A percentile compares a stretch with the other conserved stretches of the same genome.
Conservation (phyloP, 1,140 invertebrate species). For the Ruditapes philippinarum region DNA sequence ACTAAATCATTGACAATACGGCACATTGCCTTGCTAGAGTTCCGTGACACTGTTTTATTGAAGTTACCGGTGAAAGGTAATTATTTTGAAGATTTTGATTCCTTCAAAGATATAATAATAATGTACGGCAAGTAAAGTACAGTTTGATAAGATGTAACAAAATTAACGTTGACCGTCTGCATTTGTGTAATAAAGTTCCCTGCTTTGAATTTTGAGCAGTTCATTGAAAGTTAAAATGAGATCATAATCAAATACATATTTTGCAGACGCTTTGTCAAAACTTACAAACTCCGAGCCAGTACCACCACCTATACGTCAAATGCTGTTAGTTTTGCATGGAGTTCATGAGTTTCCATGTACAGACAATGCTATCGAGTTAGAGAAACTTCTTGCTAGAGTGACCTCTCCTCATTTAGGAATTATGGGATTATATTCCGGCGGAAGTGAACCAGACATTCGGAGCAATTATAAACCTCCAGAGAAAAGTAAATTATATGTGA, state of each 20-base stretch:
- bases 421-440: slow-evolving; percentile 55
- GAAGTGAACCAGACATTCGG: slow-evolving; percentile 58
- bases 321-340: slow-evolving; percentile 49
- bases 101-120: no score
- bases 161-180: no score
- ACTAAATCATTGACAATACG: slow-evolving; percentile 38
- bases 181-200: no score
- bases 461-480: slow-evolving; percentile 57
- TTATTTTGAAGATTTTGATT: no score
- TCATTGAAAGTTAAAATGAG: no score
- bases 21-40: slow-evolving; percentile 56
- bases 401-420: slow-evolving; percentile 56
- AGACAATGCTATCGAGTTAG: slow-evolving; percentile 51
- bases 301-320: slow-evolving; percentile 40
- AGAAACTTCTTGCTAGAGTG: slow-evolving; percentile 61
- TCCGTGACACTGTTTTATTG: slow-evolving; percentile 59
- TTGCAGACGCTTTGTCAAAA: slow-evolving; percentile 43
- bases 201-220: no score
- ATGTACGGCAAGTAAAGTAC: background rate
- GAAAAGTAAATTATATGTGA: slow-evolving; percentile 52
- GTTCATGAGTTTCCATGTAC: slow-evolving; percentile 46
- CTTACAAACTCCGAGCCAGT: background rate
- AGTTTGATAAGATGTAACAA: no score
- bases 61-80: slow-evolving; percentile 59
- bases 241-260: no score